Base-by-base conservation (phyloP, 2,888 invertebrate species). In the Calameuta filiformis region DNA sequence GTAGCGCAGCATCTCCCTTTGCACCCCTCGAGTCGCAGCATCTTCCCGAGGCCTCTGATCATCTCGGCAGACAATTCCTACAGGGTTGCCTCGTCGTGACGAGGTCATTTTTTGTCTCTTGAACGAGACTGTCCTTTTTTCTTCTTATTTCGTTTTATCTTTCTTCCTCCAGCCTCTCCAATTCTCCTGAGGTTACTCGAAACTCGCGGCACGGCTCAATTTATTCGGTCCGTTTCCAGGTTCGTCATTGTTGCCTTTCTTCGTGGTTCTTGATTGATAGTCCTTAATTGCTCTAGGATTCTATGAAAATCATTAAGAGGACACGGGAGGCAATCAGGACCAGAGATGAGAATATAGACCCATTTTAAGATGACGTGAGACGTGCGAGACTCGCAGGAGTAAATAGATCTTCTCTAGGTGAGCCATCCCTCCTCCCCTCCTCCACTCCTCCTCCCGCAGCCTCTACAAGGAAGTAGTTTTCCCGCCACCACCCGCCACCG, bases 241-340 rank as follows among this genome's bases (percentile, higher is more conserved):
- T 40, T 40, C 40, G 40, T 40, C 23, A 2, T 56, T 56, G 23
- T 56, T 56, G 23, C 56, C 0, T 56, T 56, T 56, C 56, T 56
- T 23, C 56, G 23, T 6, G 82, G 69, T 77, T 82, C 87, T 88
- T 89, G 89, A 89, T 89, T 88, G 88, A 89, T 89, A 84, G 86
- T 84, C 82, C 83, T 83, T 89, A 87, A 89, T 89, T 87, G 88
- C 87, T 83, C 85, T 82, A 83, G 85, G 84, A 87, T 87, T 85
- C 86, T 83, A 85, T 85, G 85, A 86, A 85, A 87, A 86, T 86
- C 83, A 30, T 34, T 30, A 75, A 35, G 23, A 30, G 37, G 15
- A 56, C 40, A 1, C 0, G 40, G 6, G 40, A 56, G 15, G 40
- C 23, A 56, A 23, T 56, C 40, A 23, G 40, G 23, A 23, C 6